Evolutionary conservation across 2,113 vertebrate genomes (phyloP), one percentile per base, ranked within the genome.

Genomic region (Hippoglossus stenolepis): DNA sequence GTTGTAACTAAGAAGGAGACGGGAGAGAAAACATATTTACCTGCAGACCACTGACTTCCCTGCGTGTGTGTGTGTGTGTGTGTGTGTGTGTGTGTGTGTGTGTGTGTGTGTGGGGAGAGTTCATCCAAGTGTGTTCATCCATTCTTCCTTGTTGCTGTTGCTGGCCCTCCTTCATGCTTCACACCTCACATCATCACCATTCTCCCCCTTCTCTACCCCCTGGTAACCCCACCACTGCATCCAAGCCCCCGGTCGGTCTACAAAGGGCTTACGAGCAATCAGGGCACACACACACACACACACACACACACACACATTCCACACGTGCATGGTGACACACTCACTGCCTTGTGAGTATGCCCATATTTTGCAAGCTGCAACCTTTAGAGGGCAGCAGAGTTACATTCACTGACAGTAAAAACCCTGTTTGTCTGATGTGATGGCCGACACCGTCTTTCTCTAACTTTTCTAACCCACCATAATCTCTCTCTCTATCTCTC

Each of bases 381-480:
- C 86, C 92, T 91, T 76, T 72, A 90, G 92, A 73, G 92, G 91
- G 92, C 91, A 93, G 92, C 80, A 90, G 88, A 83, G 91, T 77
- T 70, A 87, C 80, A 84, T 61, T 75, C 58, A 60, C 31, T 31
- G 31, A 31, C 51, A 31, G 8, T 75, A 4, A 12, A 64, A 61
- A 4, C 65, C 35, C 2, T 17, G 24, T 43, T 56, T 69, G 62
- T 53, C 58, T 66, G 40, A 56, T 51, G 57, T 18, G 13, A 24
- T 14, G 23, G 10, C 28, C 59, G 57, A 69, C 20, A 20, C 20
- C 31, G 31, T 67, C 51, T 59, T 62, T 43, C 23, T 53, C 38
- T 61, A 20, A 20, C 35, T 74, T 75, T 54, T 68, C 60, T 31
- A 31, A 76, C 79, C 73, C 20, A 62, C 61, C 6, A 20, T 26